Evolutionary conservation across 2,888 invertebrate genomes (phyloP), one percentile per base, ranked within the genome.

Genomic region (Cybosia mesomella): DNA sequence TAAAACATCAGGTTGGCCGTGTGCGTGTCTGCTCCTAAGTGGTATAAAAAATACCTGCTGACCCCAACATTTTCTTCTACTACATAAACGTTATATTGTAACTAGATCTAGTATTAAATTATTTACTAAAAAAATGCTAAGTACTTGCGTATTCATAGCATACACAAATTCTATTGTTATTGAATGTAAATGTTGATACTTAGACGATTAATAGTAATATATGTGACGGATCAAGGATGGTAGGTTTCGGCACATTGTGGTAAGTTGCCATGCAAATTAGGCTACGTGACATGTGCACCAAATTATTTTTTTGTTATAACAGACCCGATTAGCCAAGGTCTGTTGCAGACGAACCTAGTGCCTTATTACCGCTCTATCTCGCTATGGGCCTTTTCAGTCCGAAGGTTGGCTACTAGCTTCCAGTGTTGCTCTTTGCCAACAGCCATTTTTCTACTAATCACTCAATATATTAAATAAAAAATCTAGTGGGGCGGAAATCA

Each of bases 171-270:
- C 34, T 67, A 67, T 67, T 67, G 62, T 57, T 36, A 53, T 63
- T 39, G 32, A 43, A 62, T 62, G 67, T 9, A 49, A 67, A 67
- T 67, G n/a, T 58, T 22, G 22, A 21, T 21, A 49, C 32, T 49
- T n/a, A 58, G 21, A 8, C 39, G 18, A 67, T 28, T 4, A 5
- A 4, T 28, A 28, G 28, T 28, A 28, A 28, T 67, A 67, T 24
- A 34, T 36, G 58, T 60, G 54, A 21, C 54, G 59, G 62, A 64
- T 68, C 68, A 68, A 64, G 58, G 64, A 22, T 58, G 24, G 15
- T 63, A 49, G 34, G 59, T 43, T 64, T 67, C 24, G 18, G 57
- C 5, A 67, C 67, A 62, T 49, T 49, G 58, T 22, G 24, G 9
- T 24, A 36, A 49, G 8, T 55, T 39, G 36, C 39, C 28, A 60